These are phyloP conservation scores for Epinotia bilunana DNA, from an alignment of 2,888 invertebrate species.

Conservation along the genomic window DNA sequence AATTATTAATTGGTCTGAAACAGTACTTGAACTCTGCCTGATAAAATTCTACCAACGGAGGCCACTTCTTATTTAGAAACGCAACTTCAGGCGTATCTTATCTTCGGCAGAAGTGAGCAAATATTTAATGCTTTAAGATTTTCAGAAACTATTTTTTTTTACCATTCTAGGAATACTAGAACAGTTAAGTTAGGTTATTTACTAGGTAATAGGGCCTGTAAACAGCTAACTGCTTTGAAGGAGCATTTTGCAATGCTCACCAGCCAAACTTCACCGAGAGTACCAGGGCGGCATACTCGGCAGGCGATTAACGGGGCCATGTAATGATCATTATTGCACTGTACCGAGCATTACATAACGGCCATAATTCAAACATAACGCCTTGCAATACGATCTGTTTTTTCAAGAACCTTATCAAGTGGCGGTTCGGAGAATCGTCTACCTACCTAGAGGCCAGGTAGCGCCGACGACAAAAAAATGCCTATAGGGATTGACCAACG, in stretches of 20 bases:
- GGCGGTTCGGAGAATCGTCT: slow-evolving; percentile 73
- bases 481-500: slow-evolving; percentile 51
- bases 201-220: background rate
- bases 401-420: slow-evolving; percentile 60
- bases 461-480: slow-evolving; percentile 57
- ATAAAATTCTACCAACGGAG: background rate
- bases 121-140: slow-evolving; percentile 15
- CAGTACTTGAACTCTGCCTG: background rate
- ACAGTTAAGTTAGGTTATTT: background rate
- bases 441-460: slow-evolving; percentile 79
- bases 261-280: slow-evolving; percentile 35
- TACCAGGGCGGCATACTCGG: slow-evolving; percentile 36
- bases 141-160: background rate
- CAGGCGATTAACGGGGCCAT: slow-evolving; percentile 26
- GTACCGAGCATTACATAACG: slow-evolving; percentile 40
- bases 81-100: slow-evolving; percentile 16
- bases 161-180: background rate
- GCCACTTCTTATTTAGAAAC: no score
- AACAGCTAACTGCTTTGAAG: background rate
- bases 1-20: slow-evolving; percentile 22
- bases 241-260: slow-evolving; percentile 28
- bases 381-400: slow-evolving; percentile 49
- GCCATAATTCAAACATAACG: slow-evolving; percentile 44
- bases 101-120: slow-evolving; percentile 4
- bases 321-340: slow-evolving; percentile 40